phyloP scores from a whole-genome alignment of 2,113 vertebrate species.

The Climacteris rufus region DNA sequence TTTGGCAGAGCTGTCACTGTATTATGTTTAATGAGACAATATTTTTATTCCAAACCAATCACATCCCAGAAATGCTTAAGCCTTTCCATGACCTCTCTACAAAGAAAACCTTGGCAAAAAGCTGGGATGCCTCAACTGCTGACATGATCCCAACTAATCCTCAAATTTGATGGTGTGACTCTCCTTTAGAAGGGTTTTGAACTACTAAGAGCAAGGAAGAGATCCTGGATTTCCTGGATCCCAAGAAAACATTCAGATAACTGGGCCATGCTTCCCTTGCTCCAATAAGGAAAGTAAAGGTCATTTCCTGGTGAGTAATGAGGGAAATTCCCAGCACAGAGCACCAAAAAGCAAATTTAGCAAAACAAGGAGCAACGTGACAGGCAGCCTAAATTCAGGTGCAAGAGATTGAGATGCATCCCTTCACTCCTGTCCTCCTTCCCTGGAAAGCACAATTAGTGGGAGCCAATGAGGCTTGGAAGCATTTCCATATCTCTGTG shows the following conservation, averaged over 20 bases:
- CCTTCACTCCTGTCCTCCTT: neutral
- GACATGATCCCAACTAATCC: neutral
- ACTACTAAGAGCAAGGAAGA: neutral
- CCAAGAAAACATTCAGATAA: neutral
- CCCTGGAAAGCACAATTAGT: neutral
- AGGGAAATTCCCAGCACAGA: neutral
- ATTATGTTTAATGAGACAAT: neutral
- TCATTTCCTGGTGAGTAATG: neutral
- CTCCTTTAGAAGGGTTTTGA: neutral
- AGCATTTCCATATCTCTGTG: neutral
- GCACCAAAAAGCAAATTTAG: neutral
- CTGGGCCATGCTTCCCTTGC: neutral
- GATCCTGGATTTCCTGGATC: neutral
- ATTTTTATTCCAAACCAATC: neutral
- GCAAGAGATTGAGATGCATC: neutral
- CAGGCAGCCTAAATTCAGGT: neutral
- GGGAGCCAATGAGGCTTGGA: neutral
- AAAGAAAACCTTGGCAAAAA: neutral
- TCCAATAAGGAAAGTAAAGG: neutral
- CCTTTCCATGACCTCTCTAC: neutral
- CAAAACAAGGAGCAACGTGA: neutral
- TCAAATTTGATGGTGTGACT: rapidly evolving
- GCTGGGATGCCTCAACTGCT: neutral
- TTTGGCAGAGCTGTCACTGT: rapidly evolving
- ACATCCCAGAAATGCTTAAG: neutral